phyloP scores from a whole-genome alignment of 2,113 vertebrate species.

The Trinectes maculatus region DNA sequence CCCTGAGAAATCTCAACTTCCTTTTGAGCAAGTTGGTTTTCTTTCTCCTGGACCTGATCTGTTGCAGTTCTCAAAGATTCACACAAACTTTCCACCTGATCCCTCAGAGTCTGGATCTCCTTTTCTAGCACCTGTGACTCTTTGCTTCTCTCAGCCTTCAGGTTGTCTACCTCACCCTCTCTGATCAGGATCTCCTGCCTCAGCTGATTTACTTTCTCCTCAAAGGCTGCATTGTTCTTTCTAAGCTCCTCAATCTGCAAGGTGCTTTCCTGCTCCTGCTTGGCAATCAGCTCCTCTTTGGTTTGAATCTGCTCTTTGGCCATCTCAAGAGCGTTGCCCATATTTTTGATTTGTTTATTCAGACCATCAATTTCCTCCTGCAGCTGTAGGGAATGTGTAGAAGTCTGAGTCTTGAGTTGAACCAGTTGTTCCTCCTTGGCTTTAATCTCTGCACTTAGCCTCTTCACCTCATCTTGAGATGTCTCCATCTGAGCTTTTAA shows the following conservation, averaged over 20 bases:
- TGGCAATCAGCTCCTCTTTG: slow-evolving; percentile 18
- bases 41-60: slow-evolving; percentile 59
- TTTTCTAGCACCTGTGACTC: slow-evolving; percentile 38
- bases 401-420: slow-evolving; percentile 13
- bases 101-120: slow-evolving; percentile 45
- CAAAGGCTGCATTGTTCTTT: background rate
- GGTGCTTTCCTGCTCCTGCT: slow-evolving; percentile 25
- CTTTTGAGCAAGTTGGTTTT: slow-evolving; percentile 39
- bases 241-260: background rate
- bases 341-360: slow-evolving; percentile 63
- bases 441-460: slow-evolving; percentile 34
- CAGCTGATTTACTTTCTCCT: background rate
- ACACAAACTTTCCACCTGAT: slow-evolving; percentile 27
- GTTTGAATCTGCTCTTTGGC: slow-evolving; percentile 14
- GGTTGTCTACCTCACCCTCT: background rate
- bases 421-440: slow-evolving; percentile 42
- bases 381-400: slow-evolving; percentile 9
- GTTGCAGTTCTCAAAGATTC: slow-evolving; percentile 32
- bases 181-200: slow-evolving; percentile 37
- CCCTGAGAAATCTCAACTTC: slow-evolving; percentile 53
- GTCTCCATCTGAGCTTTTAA: slow-evolving; percentile 32
- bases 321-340: slow-evolving; percentile 23
- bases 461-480: slow-evolving; percentile 51
- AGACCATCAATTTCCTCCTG: slow-evolving; percentile 36
- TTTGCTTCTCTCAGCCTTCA: slow-evolving; percentile 22